Evolutionary conservation across 92 coral and sea anemone genomes (phyloP), one percentile per base, ranked within the genome.

Genomic region (Plumapathes pennacea): DNA sequence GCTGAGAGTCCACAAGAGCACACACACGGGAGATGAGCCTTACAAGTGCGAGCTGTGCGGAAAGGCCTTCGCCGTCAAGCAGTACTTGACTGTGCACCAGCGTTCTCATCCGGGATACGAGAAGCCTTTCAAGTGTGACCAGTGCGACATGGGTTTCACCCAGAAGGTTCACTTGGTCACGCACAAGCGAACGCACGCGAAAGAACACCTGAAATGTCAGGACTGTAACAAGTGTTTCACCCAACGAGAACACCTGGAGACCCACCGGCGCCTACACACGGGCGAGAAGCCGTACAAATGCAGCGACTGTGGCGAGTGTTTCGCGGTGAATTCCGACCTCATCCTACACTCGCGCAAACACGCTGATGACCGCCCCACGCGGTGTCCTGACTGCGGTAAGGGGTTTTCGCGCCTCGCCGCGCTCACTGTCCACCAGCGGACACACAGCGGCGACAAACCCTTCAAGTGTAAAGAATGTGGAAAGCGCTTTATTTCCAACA

Each of bases 401-500:
- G 15, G 24, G 21, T 57, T 57, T 57, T 32, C 46, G 4, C 64
- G 64, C 27, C 47, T 57, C 22, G 64, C 48, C 6, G 64, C 38
- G n/a, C 41, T 38, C 17, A 33, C 38, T 38, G 41, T 57, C 14
- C 64, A 57, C 27, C 64, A 38, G 19, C 15, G 64, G 1, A 57
- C 41, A n/a, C 64, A 57, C 36, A 57, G 34, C 4, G 37, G 64
- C 4, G 64, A 57, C n/a, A 57, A 57, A 24, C 64, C 64, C 0
- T 57, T 24, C 18, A 14, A 38, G 18, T 57, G 64, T 13, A 26
- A 57, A 4, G 23, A 24, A 2, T 57, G 64, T 38, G 49, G 12
- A 38, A 57, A 57, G 25, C 36, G 64, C 19, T 57, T 57, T 38
- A n/a, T n/a, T n/a, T n/a, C n/a, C n/a, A n/a, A n/a, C n/a, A n/a